These are phyloP conservation scores for Prenolepis imparis DNA, from an alignment of 2,888 invertebrate genomes.

Conservation along the genomic window DNA sequence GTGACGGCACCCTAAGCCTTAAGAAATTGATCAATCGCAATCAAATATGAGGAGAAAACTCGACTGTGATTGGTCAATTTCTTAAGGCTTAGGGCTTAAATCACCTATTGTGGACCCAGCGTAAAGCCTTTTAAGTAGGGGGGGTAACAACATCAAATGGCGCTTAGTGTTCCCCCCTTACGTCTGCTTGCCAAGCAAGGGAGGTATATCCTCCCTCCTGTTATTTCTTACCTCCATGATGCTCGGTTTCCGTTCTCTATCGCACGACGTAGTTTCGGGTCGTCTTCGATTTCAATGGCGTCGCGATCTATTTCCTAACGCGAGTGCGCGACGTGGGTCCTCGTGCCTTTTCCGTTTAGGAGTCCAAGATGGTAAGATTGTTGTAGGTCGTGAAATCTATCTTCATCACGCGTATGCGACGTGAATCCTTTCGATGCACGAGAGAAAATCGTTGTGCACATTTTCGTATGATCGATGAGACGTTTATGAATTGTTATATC, in stretches of 20 bases:
- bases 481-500: conserved; percentile 61
- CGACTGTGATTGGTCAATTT: no score
- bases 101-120: no score
- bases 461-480: conserved; percentile 64
- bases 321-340: neutral
- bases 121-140: no score
- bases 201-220: no score
- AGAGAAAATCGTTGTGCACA: conserved; percentile 65
- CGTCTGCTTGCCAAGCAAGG: no score
- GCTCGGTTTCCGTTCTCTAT: neutral
- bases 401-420: conserved; percentile 72
- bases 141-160: no score
- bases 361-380: conserved; percentile 83
- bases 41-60: no score
- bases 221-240: no score
- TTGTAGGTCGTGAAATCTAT: conserved; percentile 75
- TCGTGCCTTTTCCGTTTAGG: conserved; percentile 80
- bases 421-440: conserved; percentile 30
- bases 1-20: no score
- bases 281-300: neutral
- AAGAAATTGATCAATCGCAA: no score
- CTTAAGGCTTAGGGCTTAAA: no score
- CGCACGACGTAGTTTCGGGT: neutral
- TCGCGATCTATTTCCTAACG: neutral
- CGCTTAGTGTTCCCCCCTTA: no score